These are phyloP conservation scores for Burhinus oedicnemus DNA, from an alignment of 2,113 vertebrate species.

Conservation along the genomic window DNA sequence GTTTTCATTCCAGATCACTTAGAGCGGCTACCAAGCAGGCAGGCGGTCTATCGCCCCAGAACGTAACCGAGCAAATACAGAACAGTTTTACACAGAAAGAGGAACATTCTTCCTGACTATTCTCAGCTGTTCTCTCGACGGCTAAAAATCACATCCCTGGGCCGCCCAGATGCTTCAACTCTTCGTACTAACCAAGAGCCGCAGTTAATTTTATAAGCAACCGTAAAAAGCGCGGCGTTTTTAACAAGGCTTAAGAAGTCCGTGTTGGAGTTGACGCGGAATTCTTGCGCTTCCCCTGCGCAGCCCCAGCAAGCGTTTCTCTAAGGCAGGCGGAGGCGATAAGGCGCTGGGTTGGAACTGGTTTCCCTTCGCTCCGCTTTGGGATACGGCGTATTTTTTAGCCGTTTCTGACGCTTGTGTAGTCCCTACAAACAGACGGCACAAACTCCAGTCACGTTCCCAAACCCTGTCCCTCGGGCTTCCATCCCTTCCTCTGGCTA, in stretches of 20 bases:
- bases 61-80: neutral
- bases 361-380: neutral
- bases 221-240: neutral
- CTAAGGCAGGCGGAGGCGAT: neutral
- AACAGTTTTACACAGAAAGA: neutral
- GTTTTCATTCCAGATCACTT: neutral
- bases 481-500: neutral
- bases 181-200: neutral
- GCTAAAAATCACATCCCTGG: neutral
- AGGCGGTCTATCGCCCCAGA: no score
- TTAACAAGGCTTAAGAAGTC: neutral
- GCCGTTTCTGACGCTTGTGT: no score
- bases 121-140: neutral
- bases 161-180: neutral
- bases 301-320: neutral
- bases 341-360: accelerated
- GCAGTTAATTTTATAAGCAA: neutral
- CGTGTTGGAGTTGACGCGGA: no score
- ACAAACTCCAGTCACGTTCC: neutral
- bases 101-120: neutral
- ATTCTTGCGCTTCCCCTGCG: neutral
- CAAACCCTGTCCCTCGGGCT: neutral
- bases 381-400: neutral
- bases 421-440: neutral
- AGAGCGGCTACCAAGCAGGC: no score